Percentiles rank a stretch among this genome's conserved stretches.
Conservation (phyloP, 1,140 invertebrate species). For the Asobara japonica region DNA sequence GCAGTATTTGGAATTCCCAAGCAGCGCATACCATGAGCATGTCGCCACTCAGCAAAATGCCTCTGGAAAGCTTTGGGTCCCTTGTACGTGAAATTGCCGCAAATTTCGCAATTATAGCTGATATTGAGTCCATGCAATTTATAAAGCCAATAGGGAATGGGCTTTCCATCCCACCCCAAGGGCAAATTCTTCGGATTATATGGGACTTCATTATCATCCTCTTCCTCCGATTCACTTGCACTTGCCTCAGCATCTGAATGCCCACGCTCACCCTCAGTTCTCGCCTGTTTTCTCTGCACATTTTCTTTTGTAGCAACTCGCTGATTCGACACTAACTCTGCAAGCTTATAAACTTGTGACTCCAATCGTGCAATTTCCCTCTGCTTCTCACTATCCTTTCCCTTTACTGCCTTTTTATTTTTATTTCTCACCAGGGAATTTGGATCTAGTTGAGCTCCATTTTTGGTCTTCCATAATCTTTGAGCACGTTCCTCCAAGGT, state of each 20-base stretch:
- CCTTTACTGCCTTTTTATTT: conserved; percentile 73
- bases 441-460: conserved; percentile 90
- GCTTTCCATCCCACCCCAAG: conserved; percentile 99
- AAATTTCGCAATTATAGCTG: conserved; percentile 99
- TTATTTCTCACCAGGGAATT: conserved; percentile 89
- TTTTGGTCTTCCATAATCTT: conserved; percentile 94
- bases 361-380: conserved; percentile 88
- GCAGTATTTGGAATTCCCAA: conserved; percentile 99
- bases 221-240: conserved; percentile 85
- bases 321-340: conserved; percentile 85
- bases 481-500: conserved; percentile 97
- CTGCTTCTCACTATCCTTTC: conserved; percentile 77
- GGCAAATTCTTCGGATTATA: conserved; percentile 99
- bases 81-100: conserved; percentile 99
- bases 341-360: conserved; percentile 88
- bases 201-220: conserved; percentile 92
- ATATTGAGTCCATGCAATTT: conserved; percentile 99
- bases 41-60: conserved; percentile 99
- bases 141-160: conserved; percentile 99
- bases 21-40: conserved; percentile 99
- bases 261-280: conserved; percentile 93
- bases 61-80: conserved; percentile 99
- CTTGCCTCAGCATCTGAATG: conserved; percentile 93
- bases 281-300: conserved; percentile 96
- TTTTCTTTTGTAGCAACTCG: conserved; percentile 95